These are phyloP conservation scores for Aspidapion aeneum DNA, from an alignment of 2,888 invertebrate species.

Conservation along the genomic window DNA sequence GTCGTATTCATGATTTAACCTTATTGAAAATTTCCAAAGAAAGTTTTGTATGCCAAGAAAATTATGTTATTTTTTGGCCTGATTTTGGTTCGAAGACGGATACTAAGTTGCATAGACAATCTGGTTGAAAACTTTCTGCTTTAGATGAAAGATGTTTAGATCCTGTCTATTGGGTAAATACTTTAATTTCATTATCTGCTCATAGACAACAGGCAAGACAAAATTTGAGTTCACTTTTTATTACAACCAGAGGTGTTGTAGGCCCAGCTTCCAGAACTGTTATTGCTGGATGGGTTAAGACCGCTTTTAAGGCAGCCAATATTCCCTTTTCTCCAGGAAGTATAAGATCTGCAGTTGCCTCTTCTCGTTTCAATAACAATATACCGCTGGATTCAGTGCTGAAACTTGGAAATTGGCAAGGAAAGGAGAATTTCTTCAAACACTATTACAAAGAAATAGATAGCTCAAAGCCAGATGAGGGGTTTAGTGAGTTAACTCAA, in stretches of 20 bases:
- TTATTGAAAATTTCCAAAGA: slow-evolving; percentile 16
- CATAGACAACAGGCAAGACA: slow-evolving; percentile 9
- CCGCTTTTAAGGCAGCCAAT: slow-evolving; percentile 15
- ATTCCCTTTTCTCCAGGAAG: slow-evolving; percentile 21
- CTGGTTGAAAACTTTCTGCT: slow-evolving; percentile 20
- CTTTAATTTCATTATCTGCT: slow-evolving; percentile 9
- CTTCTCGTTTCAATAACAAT: slow-evolving; percentile 13
- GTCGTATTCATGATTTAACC: slow-evolving; percentile 19
- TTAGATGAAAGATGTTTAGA: slow-evolving; percentile 13
- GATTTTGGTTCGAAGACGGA: slow-evolving; percentile 31
- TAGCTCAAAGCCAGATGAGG: no score
- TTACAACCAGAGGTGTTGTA: slow-evolving; percentile 11
- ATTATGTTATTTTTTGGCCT: slow-evolving; percentile 26
- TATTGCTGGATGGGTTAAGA: slow-evolving; percentile 22
- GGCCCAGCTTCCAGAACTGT: slow-evolving; percentile 16
- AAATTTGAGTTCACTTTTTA: slow-evolving; percentile 6
- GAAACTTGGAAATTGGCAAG: no score
- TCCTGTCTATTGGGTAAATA: slow-evolving; percentile 18
- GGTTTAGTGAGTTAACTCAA: no score
- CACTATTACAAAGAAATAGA: no score
- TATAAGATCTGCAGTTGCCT: slow-evolving; percentile 21
- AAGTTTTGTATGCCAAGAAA: no score
- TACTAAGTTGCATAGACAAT: slow-evolving; percentile 9
- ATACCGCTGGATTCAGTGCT: slow-evolving; percentile 22
- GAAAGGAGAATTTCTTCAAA: no score